Evolutionary conservation across 2,888 invertebrate species (phyloP), one percentile per base, ranked within the genome.

Genomic region (Halictus ligatus): DNA sequence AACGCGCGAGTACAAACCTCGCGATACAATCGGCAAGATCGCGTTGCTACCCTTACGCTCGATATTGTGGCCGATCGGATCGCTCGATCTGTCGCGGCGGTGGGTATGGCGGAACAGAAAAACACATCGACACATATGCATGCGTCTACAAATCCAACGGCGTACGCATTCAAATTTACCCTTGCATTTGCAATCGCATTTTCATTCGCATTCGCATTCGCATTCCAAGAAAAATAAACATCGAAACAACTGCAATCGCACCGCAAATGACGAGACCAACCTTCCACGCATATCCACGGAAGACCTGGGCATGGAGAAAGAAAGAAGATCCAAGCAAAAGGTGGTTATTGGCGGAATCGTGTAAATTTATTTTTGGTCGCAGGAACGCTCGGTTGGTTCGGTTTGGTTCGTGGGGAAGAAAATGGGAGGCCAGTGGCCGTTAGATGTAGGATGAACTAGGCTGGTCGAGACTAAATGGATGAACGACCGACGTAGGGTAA

Each of bases 281-380:
- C 97, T 97, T 96, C 96, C 96, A 96, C 95, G 96, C 96, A 95
- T 96, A 96, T 96, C 96, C 96, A 93, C 96, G 96, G 96, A 96
- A 97, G 96, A 96, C 96, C 97, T 97, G 79, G 84, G 84, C 87
- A 87, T 83, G 88, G 84, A 88, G 85, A 93, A 91, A 86, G 93
- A 90, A 91, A 92, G 90, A 92, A 91, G 91, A 92, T 92, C 89
- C 91, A 93, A 93, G 93, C 92, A 93, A 84, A 91, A 89, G 76
- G 88, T 90, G 88, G 86, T 75, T 90, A 85, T 82, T 75, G 75
- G 54, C 81, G 79, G 40, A 69, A 48, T 79, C 46, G 78, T 64
- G 75, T 69, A 64, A 69, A 69, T 18, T 40, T 40, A 69, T 69
- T 35, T 35, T 0, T 12, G 35, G 67, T 67, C 67, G 67, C 67